A percentile compares a stretch with the other conserved stretches of the same genome.
phyloP scores from a whole-genome alignment of 64 coral and sea anemone species.

The Trachythela sp. region DNA sequence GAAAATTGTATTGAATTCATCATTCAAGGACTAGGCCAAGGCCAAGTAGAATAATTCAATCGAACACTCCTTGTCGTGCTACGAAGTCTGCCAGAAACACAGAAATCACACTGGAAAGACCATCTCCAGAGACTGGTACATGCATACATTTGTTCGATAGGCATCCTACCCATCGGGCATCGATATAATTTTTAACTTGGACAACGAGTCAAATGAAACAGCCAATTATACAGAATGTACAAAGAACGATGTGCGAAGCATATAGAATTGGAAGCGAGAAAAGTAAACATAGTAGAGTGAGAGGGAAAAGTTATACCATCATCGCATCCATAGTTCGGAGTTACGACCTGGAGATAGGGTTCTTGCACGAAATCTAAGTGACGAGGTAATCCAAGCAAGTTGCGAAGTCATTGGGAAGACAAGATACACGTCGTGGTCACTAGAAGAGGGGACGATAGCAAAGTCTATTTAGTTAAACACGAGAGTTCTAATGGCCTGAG shows the following conservation, averaged over 20 bases:
- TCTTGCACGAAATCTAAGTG: neutral
- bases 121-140: conserved; percentile 4
- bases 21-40: neutral
- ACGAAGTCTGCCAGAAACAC: neutral
- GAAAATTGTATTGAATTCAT: neutral
- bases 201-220: neutral
- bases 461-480: neutral
- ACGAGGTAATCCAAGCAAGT: neutral
- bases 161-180: neutral
- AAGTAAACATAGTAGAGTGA: neutral
- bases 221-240: neutral
- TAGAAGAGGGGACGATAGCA: neutral
- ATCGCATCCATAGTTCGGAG: neutral
- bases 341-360: neutral
- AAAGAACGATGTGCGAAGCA: neutral
- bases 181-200: neutral
- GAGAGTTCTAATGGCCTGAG: neutral
- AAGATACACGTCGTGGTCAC: neutral
- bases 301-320: neutral
- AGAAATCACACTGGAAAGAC: conserved; percentile 3
- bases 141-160: neutral
- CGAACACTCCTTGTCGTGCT: neutral
- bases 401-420: conserved; percentile 13
- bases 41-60: neutral
- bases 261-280: neutral